Evolutionary conservation across 2,888 invertebrate genomes (phyloP).

Genomic region (Scaptomyza parva): DNA sequence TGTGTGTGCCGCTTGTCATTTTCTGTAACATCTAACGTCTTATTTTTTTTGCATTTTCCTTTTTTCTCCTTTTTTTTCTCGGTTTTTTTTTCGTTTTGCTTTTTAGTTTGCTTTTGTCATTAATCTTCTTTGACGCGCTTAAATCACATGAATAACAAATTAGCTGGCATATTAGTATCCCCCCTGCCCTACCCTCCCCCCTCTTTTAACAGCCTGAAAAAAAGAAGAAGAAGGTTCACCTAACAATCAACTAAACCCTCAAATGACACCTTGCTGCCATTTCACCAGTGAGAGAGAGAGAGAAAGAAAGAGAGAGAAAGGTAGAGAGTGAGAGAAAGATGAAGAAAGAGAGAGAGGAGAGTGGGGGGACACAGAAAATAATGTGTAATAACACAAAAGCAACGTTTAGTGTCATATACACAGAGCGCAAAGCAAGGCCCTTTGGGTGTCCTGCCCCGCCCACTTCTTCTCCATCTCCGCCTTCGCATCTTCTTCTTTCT

Average conservation of each 20-base stretch:
- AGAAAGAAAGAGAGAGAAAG: conserved; percentile 33
- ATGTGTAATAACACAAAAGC: conserved; percentile 39
- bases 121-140: conserved; percentile 83
- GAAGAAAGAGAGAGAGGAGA: conserved; percentile 29
- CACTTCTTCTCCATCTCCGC: neutral
- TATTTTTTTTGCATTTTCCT: no score
- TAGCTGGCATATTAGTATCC: conserved; percentile 76
- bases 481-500: no score
- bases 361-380: no score
- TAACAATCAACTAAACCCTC: conserved; percentile 18
- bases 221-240: conserved; percentile 36
- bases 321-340: no score
- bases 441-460: neutral
- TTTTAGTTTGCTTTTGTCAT: conserved; percentile 72
- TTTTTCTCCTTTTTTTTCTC: conserved; percentile 5
- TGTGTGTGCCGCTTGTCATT: conserved; percentile 27
- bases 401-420: conserved; percentile 24
- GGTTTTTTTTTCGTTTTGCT: conserved; percentile 34
- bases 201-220: neutral
- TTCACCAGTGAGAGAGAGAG: no score
- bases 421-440: conserved; percentile 9
- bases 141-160: conserved; percentile 83
- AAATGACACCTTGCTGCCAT: conserved; percentile 1
- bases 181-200: conserved; percentile 27
- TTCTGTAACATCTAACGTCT: conserved; percentile 31